Evolutionary conservation across 2,888 invertebrate genomes (phyloP), one percentile per base, ranked within the genome.

Genomic region (Ophion ventricosus): DNA sequence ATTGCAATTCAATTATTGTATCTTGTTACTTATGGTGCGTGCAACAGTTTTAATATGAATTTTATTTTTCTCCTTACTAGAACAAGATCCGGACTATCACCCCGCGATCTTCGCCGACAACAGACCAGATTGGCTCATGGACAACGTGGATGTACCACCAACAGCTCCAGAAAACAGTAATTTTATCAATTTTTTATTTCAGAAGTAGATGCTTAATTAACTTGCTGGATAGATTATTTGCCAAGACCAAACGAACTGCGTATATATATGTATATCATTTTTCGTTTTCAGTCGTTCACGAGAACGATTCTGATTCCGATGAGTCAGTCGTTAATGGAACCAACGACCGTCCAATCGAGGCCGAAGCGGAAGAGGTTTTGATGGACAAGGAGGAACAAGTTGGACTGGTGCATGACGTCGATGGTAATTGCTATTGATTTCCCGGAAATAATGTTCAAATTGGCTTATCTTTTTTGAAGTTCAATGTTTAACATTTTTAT

Each of bases 61-160:
- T 56, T 11, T 64, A 64, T 35, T 64, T 11, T n/a, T 25, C 8
- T 64, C 7, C 26, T 70, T 10, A 56, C 10, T 29, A 56, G 69
- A 70, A n/a, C 56, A 29, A 56, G 69, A 70, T 70, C 70, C 70
- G 11, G 56, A 56, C n/a, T 70, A 70, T 29, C 29, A 70, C 8
- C 56, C 1, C 2, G 29, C 26, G 2, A n/a, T 70, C 1, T 70
- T 70, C 29, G 70, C 26, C 29, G 29, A 56, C 7, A 10, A 56
- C 29, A 20, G 56, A 54, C 70, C 70, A 4, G 56, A 70, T 8
- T 70, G 56, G 56, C 56, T 70, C 14, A 25, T 70, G 0, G 70
- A 70, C 56, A 56, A 70, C 10, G 56, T 70, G 8, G 70, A n/a
- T 29, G 17, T 26, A 20, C 26, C 54, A 17, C 56, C 56, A 1